Evolutionary conservation across 2,797 vertebrate species (phyloP), one percentile per base, ranked within the genome.

Genomic region (Nyctalus aviator): DNA sequence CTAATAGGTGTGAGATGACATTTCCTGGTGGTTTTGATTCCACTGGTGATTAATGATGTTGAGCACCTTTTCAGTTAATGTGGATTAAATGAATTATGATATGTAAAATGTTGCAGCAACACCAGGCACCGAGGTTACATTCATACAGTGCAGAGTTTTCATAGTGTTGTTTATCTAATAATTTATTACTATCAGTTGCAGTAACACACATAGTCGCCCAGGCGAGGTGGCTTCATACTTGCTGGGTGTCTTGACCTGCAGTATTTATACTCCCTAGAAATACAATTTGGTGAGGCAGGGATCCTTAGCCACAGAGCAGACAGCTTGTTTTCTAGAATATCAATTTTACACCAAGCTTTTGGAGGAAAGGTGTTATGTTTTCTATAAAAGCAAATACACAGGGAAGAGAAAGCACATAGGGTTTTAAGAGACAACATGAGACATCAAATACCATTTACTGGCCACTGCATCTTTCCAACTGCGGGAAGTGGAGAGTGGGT

Each of bases 181-280:
- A 85, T 48, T 62, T 95, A 57, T 82, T 66, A 8, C 37, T 27
- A 13, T 44, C 84, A 72, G 76, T 48, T 53, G 69, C 69, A 84
- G 46, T 44, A 15, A 3, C 17, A 12, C 20, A 17, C 15, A 8
- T 21, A 15, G 59, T 7, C 53, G 14, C 77, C 21, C 25, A 35
- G 44, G 30, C 15, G 73, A 57, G 35, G 11, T 32, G 73, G 66
- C 15, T 62, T 88, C 14, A 15, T 6, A 35, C 23, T 10, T 27
- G 3, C 17, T 88, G 53, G 1, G 2, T 35, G 57, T 75, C 57
- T 23, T 14, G 48, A 59, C 62, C 6, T 48, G 13, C 7, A 30
- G 41, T 44, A 50, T 46, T 69, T 37, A 14, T 11, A 32, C 3
- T 30, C n/a, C 5, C 10, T 32, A 37, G 23, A n/a, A 57, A 27